Evolutionary conservation across 1,140 invertebrate species (phyloP).

Genomic region (Caenorhabditis remanei): DNA sequence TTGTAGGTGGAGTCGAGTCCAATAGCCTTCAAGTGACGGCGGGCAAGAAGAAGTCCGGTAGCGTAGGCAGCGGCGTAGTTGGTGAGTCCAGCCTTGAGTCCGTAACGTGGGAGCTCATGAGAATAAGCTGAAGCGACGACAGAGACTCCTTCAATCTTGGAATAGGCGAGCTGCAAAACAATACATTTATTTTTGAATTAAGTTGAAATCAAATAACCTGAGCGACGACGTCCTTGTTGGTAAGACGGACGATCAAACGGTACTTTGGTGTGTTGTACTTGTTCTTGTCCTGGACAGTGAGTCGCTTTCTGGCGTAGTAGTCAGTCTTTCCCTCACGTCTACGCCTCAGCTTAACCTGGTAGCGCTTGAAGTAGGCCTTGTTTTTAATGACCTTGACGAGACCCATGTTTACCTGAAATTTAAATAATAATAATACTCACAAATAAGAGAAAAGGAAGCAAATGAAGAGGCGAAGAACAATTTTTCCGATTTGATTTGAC

Average conservation of each 20-base stretch:
- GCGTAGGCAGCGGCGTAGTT: constrained; percentile 99
- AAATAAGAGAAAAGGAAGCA: neutral
- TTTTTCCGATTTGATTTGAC: too few species aligned
- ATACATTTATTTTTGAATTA: too few species aligned
- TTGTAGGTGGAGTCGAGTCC: constrained; percentile 91
- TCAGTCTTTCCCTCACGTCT: constrained; percentile 93
- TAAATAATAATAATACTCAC: too few species aligned
- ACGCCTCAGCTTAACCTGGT: constrained; percentile 85
- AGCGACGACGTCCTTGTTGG: constrained; percentile 96
- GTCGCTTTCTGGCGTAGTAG: constrained; percentile 95
- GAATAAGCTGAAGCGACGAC: constrained; percentile 96
- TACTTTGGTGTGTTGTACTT: constrained; percentile 99
- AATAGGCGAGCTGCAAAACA: constrained; percentile 98
- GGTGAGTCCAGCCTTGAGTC: constrained; percentile 93
- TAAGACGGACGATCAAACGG: constrained; percentile 94
- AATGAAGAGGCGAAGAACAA: neutral
- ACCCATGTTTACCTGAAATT: constrained; percentile 81
- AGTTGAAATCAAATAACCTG: too few species aligned
- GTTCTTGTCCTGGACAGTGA: constrained; percentile 98
- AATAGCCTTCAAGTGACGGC: constrained; percentile 92
- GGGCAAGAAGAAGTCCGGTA: constrained; percentile 94
- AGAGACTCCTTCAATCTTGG: constrained; percentile 94
- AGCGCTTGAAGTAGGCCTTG: constrained; percentile 99
- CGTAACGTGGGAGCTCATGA: constrained; percentile 94
- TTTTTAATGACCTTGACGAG: constrained; percentile 99